phyloP scores from a whole-genome alignment of 2,888 invertebrate species.

The Pseudococcus jackbeardsleyi region DNA sequence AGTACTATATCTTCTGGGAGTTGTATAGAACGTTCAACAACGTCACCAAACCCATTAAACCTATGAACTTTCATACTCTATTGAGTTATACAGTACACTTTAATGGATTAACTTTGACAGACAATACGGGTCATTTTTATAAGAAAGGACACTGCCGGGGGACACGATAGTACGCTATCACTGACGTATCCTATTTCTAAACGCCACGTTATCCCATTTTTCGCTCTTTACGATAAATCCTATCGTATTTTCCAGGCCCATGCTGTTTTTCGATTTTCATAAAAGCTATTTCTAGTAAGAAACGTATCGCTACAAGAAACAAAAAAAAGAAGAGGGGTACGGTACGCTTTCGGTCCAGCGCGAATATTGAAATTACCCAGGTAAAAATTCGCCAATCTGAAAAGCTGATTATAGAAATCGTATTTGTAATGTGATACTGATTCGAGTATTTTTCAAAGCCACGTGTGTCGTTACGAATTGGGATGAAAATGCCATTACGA shows the following conservation, averaged over 20 bases:
- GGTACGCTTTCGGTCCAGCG: neutral
- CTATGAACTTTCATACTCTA: slow-evolving; percentile 54
- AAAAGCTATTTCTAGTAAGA: slow-evolving; percentile 51
- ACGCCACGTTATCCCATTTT: slow-evolving; percentile 33
- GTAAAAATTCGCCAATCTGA: slow-evolving; percentile 31
- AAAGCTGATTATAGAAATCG: slow-evolving; percentile 48
- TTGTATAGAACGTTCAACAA: slow-evolving; percentile 36
- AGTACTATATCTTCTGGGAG: slow-evolving; percentile 41
- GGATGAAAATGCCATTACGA: neutral
- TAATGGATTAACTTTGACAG: slow-evolving; percentile 52
- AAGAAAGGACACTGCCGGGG: slow-evolving; percentile 49
- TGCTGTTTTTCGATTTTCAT: slow-evolving; percentile 39
- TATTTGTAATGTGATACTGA: slow-evolving; percentile 20
- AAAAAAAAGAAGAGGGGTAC: neutral
- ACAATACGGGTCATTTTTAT: slow-evolving; percentile 55
- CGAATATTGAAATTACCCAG: slow-evolving; percentile 11
- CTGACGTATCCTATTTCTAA: slow-evolving; percentile 46
- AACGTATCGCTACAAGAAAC: slow-evolving; percentile 42
- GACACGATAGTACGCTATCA: slow-evolving; percentile 36
- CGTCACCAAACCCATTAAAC: slow-evolving; percentile 48
- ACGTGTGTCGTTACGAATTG: neutral
- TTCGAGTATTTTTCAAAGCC: neutral
- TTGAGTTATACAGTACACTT: slow-evolving; percentile 52
- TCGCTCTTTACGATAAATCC: slow-evolving; percentile 36
- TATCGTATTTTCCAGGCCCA: slow-evolving; percentile 6